Evolutionary conservation across 1,140 invertebrate species (phyloP).

Genomic region (Triops cancriformis): DNA sequence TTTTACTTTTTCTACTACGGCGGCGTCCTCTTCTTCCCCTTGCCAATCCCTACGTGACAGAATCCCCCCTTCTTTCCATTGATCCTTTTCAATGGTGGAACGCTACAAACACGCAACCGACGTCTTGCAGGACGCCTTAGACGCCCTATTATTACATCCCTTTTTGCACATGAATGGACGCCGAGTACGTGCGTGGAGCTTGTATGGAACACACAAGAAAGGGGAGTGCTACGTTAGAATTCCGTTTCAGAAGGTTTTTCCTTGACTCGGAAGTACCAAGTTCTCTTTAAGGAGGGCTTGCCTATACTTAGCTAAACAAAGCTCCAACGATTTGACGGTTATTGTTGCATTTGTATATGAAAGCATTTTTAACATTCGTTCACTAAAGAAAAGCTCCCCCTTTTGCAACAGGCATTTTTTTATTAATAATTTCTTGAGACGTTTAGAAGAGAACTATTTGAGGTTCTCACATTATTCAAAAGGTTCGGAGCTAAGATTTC

Average conservation of each 20-base stretch:
- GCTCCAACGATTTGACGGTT: too few relatives aligned
- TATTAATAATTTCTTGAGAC: neutral
- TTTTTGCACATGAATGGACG: neutral
- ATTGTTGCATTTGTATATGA: too few relatives aligned
- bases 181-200: neutral
- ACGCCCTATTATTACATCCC: neutral
- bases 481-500: neutral
- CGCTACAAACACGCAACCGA: neutral
- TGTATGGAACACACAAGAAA: neutral
- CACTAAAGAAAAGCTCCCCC: too few relatives aligned
- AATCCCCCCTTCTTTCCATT: neutral
- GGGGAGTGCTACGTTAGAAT: neutral
- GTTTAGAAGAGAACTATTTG: neutral
- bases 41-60: neutral
- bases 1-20: neutral
- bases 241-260: neutral
- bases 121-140: neutral
- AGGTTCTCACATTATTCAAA: conserved; percentile 1
- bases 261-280: neutral
- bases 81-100: neutral
- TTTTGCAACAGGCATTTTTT: too few relatives aligned
- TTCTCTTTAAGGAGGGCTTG: too few relatives aligned
- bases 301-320: too few relatives aligned
- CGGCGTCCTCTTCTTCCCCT: neutral
- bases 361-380: too few relatives aligned